Base-by-base conservation (phyloP, 2,888 invertebrate genomes). In the Pristionchus exspectatus region DNA sequence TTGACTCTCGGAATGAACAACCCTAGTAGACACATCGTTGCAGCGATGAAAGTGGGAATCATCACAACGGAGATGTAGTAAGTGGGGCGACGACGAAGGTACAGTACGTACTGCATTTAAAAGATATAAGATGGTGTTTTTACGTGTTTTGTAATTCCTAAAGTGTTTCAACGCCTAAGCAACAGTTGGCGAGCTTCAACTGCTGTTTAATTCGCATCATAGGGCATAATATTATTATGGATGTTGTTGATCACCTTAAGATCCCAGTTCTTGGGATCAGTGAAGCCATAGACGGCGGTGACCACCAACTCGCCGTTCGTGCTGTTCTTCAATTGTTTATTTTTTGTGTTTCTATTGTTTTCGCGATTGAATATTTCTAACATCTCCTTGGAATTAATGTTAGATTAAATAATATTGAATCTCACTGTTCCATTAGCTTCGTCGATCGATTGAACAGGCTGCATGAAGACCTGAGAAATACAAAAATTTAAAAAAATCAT, bases 31-130 rank as follows among this genome's bases (percentile, higher is more conserved):
- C 89, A 89, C 63, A 89, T 72, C 7, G 66, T 81, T 5, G 89
- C 89, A 10, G 89, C 63, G 63, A 89, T 81, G 21, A 89, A 89
- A 2, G 81, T 89, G 5, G 89, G 89, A 83, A 89, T 77, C 44
- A 83, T 59, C 56, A 89, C 54, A 12, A 89, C 50, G 2, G 66
- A 50, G 44, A 89, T 50, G 83, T 89, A 89, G 83, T 89, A 89
- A 18, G 89, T 81, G 1, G 89, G 66, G 66, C 89, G 81, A 38
- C 89, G 89, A 27, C n/a, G 38, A 9, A 89, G 50, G 21, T 66
- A 38, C 27, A 89, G 33, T 1, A 74, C 74, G 56, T 88, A 88
- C 87, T 87, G 87, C 30, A 85, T 50, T 50, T 9, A 10, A 12
- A 50, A 77, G 33, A 21, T 27, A n/a, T n/a, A n/a, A n/a, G n/a